Percentiles rank a stretch among this genome's conserved stretches.
Conservation (phyloP, 2,888 invertebrate species). For the Linnaemya tessellans region DNA sequence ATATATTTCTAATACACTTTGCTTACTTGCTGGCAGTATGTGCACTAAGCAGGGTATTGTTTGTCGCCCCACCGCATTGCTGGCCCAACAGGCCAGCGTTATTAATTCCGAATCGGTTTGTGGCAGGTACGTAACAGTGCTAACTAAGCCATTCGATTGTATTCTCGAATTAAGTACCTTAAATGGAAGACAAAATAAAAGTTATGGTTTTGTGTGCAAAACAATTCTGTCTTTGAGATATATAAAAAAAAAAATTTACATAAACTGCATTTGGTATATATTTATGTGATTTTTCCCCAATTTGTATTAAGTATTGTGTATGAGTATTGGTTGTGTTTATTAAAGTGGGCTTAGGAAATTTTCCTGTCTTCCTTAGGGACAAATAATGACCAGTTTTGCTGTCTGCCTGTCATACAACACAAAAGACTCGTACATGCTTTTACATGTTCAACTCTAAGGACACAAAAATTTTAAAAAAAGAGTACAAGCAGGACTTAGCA, state of each 20-base stretch:
- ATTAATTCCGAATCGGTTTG: constrained; percentile 88
- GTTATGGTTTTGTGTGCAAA: too few relatives aligned
- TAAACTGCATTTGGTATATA: neutral
- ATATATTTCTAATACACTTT: neutral
- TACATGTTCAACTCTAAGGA: neutral
- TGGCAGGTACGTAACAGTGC: constrained; percentile 86
- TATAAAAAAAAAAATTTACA: too few relatives aligned
- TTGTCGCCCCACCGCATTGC: constrained; percentile 92
- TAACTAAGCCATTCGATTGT: constrained; percentile 84
- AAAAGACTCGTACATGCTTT: neutral
- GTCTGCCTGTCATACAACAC: neutral
- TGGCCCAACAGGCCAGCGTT: constrained; percentile 94
- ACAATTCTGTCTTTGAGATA: neutral
- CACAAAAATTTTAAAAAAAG: neutral
- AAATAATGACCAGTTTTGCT: constrained; percentile 2
- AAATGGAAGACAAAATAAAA: constrained; percentile 19
- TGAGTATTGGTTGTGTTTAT: neutral
- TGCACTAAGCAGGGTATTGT: constrained; percentile 91
- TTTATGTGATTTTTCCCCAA: neutral
- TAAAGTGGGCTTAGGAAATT: neutral
- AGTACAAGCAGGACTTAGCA: constrained; percentile 15
- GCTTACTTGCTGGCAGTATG: constrained; percentile 91
- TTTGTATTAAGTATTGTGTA: too few relatives aligned
- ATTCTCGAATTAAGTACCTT: constrained; percentile 84
- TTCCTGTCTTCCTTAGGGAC: neutral